A percentile compares a stretch with the other conserved stretches of the same genome.
These are phyloP conservation scores for Drosophila eohydei DNA, from an alignment of 2,888 invertebrate genomes.

Conservation along the genomic window DNA sequence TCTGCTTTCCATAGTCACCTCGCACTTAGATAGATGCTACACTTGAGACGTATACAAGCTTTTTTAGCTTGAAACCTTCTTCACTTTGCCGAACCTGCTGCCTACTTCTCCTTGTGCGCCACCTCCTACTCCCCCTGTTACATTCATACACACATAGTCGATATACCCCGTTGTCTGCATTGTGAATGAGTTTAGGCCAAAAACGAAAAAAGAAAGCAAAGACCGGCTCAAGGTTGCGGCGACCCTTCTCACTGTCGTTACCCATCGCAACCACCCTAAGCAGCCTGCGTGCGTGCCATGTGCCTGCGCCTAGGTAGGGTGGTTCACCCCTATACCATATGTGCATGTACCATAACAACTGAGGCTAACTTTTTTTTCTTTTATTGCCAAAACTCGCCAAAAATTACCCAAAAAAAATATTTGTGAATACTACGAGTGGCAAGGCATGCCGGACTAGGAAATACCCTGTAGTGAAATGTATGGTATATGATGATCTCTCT, in stretches of 20 bases:
- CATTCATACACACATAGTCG: not conserved
- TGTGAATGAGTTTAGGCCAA: not conserved
- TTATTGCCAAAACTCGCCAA: conserved; percentile 31
- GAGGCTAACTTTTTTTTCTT: conserved; percentile 18
- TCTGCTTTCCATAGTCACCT: not conserved
- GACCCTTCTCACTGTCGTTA: conserved; percentile 49
- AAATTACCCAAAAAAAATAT: conserved; percentile 19
- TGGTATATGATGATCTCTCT: not conserved
- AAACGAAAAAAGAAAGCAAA: not conserved
- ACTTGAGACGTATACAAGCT: not conserved
- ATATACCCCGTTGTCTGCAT: not conserved
- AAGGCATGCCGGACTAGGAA: not conserved
- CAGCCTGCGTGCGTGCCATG: conserved; percentile 3
- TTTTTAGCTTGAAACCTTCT: not conserved
- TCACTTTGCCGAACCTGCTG: not conserved
- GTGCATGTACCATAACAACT: conserved; percentile 8
- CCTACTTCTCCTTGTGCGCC: not conserved
- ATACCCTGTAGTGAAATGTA: conserved; percentile 1
- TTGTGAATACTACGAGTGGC: not conserved
- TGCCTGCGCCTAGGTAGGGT: conserved; percentile 23
- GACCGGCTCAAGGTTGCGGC: conserved; percentile 39
- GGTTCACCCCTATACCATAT: conserved; percentile 30
- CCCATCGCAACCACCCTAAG: conserved; percentile 22
- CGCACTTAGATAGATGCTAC: not conserved
- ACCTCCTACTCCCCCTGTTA: not conserved